These are phyloP conservation scores for Calyptommatus sinebrachiatus DNA, from an alignment of 2,113 vertebrate species.

Conservation along the genomic window DNA sequence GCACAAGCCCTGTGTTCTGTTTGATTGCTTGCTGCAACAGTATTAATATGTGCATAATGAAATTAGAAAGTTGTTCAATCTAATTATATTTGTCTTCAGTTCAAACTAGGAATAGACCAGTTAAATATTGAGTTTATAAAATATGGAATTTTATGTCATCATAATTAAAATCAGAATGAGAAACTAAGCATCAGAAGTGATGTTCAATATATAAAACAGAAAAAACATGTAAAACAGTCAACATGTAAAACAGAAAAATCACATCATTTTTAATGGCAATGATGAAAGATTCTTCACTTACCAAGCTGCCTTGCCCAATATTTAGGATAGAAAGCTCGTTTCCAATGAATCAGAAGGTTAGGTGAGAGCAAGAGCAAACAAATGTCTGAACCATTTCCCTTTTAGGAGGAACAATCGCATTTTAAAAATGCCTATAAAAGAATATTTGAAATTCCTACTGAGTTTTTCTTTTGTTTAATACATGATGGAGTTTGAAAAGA, in stretches of 20 bases:
- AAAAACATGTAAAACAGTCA: too few relatives aligned
- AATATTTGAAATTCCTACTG: background rate
- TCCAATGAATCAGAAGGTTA: background rate
- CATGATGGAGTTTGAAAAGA: background rate
- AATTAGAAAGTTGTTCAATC: constrained; percentile 62
- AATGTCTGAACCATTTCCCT: background rate
- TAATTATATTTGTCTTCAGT: constrained; percentile 53
- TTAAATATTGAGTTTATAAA: constrained; percentile 60
- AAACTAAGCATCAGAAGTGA: constrained; percentile 48
- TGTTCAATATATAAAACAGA: constrained; percentile 33
- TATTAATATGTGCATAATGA: constrained; percentile 35
- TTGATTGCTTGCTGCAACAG: constrained; percentile 8
- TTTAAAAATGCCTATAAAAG: background rate
- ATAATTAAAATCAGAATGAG: constrained; percentile 55
- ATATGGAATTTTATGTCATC: constrained; percentile 53
- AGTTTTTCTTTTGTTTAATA: background rate
- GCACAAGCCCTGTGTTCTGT: background rate
- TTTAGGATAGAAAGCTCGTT: background rate
- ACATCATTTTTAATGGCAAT: background rate
- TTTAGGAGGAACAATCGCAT: constrained; percentile 25
- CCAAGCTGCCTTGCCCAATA: background rate
- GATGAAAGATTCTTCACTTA: background rate
- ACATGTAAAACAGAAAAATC: too few relatives aligned
- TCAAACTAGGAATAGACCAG: constrained; percentile 63
- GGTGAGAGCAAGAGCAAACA: background rate